Evolutionary conservation across 2,797 vertebrate species (phyloP), one percentile per base, ranked within the genome.

Genomic region (Phalanger gymnotis): DNA sequence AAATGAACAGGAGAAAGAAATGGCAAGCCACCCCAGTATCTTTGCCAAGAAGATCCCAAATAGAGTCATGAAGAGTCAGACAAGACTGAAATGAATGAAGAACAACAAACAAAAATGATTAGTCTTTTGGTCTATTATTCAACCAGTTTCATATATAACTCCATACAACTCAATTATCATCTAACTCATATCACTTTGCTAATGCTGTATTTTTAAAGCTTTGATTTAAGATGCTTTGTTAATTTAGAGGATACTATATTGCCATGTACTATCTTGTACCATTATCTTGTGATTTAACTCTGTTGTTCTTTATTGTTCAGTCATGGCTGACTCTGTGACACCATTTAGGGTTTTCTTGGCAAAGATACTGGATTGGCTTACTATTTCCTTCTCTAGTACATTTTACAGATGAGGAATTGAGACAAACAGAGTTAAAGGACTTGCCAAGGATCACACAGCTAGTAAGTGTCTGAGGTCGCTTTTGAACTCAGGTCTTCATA

Each of bases 171-270:
- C n/a, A 73, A 2, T n/a, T 73, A 40, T 40, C 34, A 73, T 73
- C 66, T 73, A 40, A 40, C 31, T 31, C 40, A 55, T 61, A 40
- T 22, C 2, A 51, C n/a, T 92, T 40, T 93, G 52, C 0, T 3
- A 28, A 92, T 54, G 54, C 55, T 66, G 9, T 94, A 54, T 97
- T 94, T 90, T 61, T 92, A 54, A 93, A 93, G 5, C 56, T 54
- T 40, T 30, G 52, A 90, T 90, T 95, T 87, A 27, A 92, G 56
- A 96, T 47, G 14, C 93, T 54, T 54, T 57, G 19, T 94, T 96
- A 92, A 31, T 94, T 56, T 92, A 93, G 16, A 2, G 90, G 28
- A 94, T 87, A 93, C 7, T 57, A 27, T 94, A 90, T 14, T 89
- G 95, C 93, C 53, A 57, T 58, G 3, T 51, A 55, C 54, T 47